Conservation (phyloP, 2,888 invertebrate genomes). For the Xanthorhoe designata region DNA sequence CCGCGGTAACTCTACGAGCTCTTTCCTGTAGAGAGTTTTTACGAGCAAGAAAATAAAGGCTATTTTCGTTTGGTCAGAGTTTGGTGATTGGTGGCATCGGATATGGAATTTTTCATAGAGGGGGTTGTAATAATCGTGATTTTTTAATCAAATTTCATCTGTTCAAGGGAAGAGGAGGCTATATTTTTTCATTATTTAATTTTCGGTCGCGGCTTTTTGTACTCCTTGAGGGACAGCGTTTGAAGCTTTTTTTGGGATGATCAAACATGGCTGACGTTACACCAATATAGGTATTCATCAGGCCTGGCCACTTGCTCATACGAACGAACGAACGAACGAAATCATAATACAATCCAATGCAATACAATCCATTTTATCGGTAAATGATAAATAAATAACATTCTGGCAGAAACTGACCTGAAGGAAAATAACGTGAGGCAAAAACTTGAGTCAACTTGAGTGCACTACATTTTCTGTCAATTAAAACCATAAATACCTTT, state of each 20-base stretch:
- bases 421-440: no score
- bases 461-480: no score
- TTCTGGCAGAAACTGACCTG: no score
- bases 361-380: no score
- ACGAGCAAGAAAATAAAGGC: constrained; percentile 38
- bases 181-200: constrained; percentile 86
- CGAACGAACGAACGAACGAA: no score
- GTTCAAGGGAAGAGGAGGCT: constrained; percentile 83
- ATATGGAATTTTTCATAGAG: constrained; percentile 64
- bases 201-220: constrained; percentile 78
- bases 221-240: constrained; percentile 81
- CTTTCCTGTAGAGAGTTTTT: constrained; percentile 37
- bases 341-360: no score
- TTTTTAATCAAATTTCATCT: constrained; percentile 87
- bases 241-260: constrained; percentile 76
- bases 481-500: no score
- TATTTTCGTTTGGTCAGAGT: constrained; percentile 33
- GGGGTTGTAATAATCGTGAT: constrained; percentile 85
- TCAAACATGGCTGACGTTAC: constrained; percentile 57
- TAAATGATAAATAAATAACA: no score
- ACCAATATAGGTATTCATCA: constrained; percentile 46
- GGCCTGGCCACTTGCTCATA: no score
- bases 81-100: constrained; percentile 40
- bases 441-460: no score
- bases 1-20: constrained; percentile 55